Evolutionary conservation across 2,797 vertebrate genomes (phyloP).

Genomic region (Enteromius viviparus): DNA sequence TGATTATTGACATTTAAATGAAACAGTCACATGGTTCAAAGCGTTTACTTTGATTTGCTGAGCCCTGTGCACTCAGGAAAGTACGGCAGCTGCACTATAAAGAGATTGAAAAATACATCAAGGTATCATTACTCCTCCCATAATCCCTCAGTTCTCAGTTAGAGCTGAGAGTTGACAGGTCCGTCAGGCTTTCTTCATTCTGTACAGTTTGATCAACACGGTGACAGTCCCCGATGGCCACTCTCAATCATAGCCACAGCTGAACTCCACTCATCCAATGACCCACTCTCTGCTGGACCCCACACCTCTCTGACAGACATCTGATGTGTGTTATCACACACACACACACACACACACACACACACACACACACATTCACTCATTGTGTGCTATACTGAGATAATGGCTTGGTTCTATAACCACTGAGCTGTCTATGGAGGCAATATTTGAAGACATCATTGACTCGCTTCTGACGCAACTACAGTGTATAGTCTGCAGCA

Average conservation of each 20-base stretch:
- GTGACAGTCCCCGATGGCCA: conserved; percentile 41
- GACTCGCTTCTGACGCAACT: neutral
- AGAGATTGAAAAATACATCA: conserved; percentile 55
- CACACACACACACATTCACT: neutral
- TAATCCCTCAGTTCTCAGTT: conserved; percentile 45
- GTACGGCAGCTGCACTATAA: conserved; percentile 32
- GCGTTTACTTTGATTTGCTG: conserved; percentile 35
- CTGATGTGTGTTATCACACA: neutral
- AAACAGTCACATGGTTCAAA: conserved; percentile 13
- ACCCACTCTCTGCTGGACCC: conserved; percentile 32
- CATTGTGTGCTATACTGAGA: neutral
- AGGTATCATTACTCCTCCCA: conserved; percentile 42
- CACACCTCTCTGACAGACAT: conserved; percentile 32
- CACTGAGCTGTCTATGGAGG: neutral
- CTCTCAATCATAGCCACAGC: conserved; percentile 45
- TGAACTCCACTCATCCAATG: conserved; percentile 18
- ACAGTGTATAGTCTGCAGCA: neutral
- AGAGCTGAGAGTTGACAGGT: conserved; percentile 35
- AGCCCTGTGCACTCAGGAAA: neutral
- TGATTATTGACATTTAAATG: too few relatives aligned
- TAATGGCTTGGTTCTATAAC: neutral
- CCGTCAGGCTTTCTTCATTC: conserved; percentile 40
- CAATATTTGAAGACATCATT: neutral
- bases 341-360: neutral
- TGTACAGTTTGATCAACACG: conserved; percentile 44